Percentiles rank a stretch among this genome's conserved stretches.
Evolutionary conservation across 2,888 invertebrate genomes (phyloP).

Genomic region (Idaea dimidiata): DNA sequence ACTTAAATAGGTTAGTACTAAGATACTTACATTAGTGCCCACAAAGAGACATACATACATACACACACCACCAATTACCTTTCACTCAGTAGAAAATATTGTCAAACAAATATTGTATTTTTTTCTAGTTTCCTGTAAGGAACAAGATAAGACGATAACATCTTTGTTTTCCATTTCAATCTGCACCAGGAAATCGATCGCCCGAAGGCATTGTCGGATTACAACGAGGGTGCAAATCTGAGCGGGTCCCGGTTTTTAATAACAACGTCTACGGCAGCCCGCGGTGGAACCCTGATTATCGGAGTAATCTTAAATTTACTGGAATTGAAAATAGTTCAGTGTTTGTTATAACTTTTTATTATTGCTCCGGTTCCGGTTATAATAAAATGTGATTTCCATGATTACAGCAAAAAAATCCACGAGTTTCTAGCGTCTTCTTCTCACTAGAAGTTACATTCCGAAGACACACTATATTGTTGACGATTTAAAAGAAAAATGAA

Average conservation of each 20-base stretch:
- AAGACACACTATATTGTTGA: too few species aligned
- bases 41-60: too few species aligned
- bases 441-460: too few species aligned
- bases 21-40: too few species aligned
- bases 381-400: too few species aligned
- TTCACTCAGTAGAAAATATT: neutral
- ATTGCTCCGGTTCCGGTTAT: too few species aligned
- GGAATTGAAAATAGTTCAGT: neutral
- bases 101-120: neutral
- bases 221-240: conserved; percentile 36
- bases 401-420: too few species aligned
- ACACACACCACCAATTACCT: too few species aligned
- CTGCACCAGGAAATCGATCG: conserved; percentile 65
- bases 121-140: conserved; percentile 16
- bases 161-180: conserved; percentile 73
- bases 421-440: too few species aligned
- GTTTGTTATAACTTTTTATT: neutral
- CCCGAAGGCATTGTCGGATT: conserved; percentile 58
- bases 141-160: conserved; percentile 55
- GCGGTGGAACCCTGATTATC: conserved; percentile 20
- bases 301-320: neutral
- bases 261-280: conserved; percentile 38
- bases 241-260: conserved; percentile 50
- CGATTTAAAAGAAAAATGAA: too few species aligned
- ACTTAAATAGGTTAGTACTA: too few species aligned